Conservation (phyloP, 1,140 invertebrate genomes). For the Armadillidium nasatum region DNA sequence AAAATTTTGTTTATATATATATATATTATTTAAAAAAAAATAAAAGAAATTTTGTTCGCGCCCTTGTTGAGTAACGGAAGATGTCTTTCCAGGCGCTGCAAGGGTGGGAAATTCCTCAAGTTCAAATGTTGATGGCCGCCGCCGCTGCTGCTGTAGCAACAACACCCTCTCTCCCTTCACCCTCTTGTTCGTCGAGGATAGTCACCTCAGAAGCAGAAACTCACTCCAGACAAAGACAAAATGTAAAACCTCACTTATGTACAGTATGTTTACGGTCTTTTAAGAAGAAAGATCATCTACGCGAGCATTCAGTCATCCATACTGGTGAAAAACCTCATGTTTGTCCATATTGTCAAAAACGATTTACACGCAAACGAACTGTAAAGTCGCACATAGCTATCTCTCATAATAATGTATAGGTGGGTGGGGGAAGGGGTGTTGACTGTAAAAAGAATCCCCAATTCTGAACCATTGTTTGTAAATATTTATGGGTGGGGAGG, state of each 20-base stretch:
- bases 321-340: constrained; percentile 54
- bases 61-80: background rate
- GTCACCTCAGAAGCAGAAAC: background rate
- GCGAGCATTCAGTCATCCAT: constrained; percentile 45
- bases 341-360: constrained; percentile 58
- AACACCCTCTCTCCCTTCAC: no score
- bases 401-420: background rate
- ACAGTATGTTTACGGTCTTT: constrained; percentile 49
- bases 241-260: background rate
- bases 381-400: background rate
- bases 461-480: no score
- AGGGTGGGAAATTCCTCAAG: background rate
- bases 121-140: background rate
- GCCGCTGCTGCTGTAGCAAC: no score
- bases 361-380: constrained; percentile 42
- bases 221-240: background rate
- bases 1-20: no score
- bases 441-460: no score
- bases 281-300: constrained; percentile 59
- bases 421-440: no score
- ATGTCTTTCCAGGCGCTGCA: background rate
- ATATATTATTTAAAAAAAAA: no score
- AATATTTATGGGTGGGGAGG: no score
- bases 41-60: background rate
- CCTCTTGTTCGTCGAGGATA: no score